Conservation (phyloP, 2,888 invertebrate species). For the Coenonympha arcania region DNA sequence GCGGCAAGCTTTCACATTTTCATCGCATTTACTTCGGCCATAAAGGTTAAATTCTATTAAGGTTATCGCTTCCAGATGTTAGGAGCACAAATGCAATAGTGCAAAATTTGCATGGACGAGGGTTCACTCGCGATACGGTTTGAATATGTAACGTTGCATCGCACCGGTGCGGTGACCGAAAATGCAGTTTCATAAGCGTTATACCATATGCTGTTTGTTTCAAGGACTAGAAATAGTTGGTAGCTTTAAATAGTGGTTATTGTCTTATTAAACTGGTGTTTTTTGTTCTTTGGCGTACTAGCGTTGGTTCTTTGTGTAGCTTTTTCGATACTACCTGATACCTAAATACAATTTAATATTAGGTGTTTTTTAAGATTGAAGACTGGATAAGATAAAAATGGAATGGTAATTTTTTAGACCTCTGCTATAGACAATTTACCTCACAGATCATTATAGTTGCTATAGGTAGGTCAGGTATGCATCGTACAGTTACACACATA, state of each 20-base stretch:
- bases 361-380: too few species aligned
- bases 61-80: slow-evolving; percentile 43
- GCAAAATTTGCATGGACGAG: slow-evolving; percentile 55
- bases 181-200: slow-evolving; percentile 46
- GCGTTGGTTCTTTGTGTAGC: too few species aligned
- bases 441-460: too few species aligned
- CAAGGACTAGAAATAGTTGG: slow-evolving; percentile 1
- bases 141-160: slow-evolving; percentile 53
- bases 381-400: too few species aligned
- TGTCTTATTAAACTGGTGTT: background rate
- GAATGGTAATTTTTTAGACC: too few species aligned
- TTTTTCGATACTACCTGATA: too few species aligned
- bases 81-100: slow-evolving; percentile 50
- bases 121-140: slow-evolving; percentile 45
- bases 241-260: background rate
- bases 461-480: too few species aligned
- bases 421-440: too few species aligned
- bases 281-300: too few species aligned
- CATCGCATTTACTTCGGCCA: background rate
- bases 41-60: slow-evolving; percentile 31
- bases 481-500: too few species aligned
- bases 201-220: slow-evolving; percentile 32
- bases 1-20: background rate
- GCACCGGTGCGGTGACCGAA: slow-evolving; percentile 32
- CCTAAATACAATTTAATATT: too few species aligned